A percentile compares a stretch with the other conserved stretches of the same genome.
Conservation (phyloP, 2,888 invertebrate genomes). For the Oscheius sp. region DNA sequence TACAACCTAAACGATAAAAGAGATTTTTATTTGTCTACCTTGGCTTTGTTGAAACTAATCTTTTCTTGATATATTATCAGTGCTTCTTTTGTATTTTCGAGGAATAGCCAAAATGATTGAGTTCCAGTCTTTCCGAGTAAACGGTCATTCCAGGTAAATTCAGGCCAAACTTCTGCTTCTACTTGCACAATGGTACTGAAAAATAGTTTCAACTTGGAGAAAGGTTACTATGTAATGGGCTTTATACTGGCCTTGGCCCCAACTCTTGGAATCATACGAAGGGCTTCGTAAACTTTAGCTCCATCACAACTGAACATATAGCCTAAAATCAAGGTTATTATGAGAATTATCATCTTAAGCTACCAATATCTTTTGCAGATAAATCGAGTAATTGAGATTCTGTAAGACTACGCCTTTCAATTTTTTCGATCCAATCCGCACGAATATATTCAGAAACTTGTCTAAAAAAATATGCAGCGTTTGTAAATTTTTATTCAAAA, state of each 20-base stretch:
- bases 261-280: slow-evolving; percentile 84
- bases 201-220: too few relatives aligned
- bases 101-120: slow-evolving; percentile 96
- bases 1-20: slow-evolving; percentile 75
- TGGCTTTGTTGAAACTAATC: slow-evolving; percentile 83
- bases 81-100: slow-evolving; percentile 92
- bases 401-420: slow-evolving; percentile 82
- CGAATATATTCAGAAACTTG: slow-evolving; percentile 70
- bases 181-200: slow-evolving; percentile 72
- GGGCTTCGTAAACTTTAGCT: slow-evolving; percentile 78
- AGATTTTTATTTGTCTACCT: slow-evolving; percentile 73
- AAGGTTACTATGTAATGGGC: slow-evolving; percentile 84
- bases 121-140: slow-evolving; percentile 82
- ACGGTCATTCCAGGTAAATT: slow-evolving; percentile 72
- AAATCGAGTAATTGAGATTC: slow-evolving; percentile 81
- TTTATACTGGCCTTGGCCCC: slow-evolving; percentile 86
- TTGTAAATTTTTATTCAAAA: not conserved
- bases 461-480: slow-evolving; percentile 30
- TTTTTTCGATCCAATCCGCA: slow-evolving; percentile 81
- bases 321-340: slow-evolving; percentile 35
- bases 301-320: slow-evolving; percentile 64
- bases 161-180: slow-evolving; percentile 74
- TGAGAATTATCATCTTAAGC: not conserved
- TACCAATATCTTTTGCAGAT: slow-evolving; percentile 86
- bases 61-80: slow-evolving; percentile 95